Percentiles rank a stretch among this genome's conserved stretches.
phyloP scores from a whole-genome alignment of 1,140 invertebrate species.

The Adoxophyes honmai region DNA sequence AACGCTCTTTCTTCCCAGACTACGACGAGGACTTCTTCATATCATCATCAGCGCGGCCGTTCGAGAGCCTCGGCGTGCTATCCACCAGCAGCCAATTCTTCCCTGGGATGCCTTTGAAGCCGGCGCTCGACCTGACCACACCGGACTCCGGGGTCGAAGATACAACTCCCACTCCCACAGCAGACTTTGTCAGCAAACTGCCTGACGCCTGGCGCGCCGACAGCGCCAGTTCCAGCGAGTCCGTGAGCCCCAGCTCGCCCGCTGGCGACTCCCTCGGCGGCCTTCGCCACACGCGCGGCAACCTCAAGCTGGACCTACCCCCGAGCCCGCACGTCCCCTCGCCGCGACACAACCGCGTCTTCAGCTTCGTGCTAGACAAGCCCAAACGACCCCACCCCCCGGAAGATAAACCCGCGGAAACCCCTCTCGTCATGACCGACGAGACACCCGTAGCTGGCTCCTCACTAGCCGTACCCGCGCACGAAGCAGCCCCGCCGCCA shows the following conservation, averaged over 20 bases:
- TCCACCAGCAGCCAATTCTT: conserved; percentile 84
- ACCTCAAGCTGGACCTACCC: conserved; percentile 83
- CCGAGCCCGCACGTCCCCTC: conserved; percentile 71
- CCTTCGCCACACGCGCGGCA: conserved; percentile 84
- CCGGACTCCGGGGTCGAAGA: conserved; percentile 80
- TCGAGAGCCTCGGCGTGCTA: conserved; percentile 79
- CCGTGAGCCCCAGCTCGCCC: conserved; percentile 60
- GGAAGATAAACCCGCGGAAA: conserved; percentile 23
- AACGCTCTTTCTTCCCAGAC: conserved; percentile 33
- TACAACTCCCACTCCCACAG: conserved; percentile 65
- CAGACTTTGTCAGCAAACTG: conserved; percentile 45
- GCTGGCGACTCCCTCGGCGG: conserved; percentile 79
- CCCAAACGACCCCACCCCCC: conserved; percentile 34
- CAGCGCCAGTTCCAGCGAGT: conserved; percentile 63
- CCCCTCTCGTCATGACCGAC: conserved; percentile 52
- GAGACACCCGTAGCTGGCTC: conserved; percentile 44
- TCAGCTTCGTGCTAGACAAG: conserved; percentile 62
- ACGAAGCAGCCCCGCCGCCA: conserved; percentile 31
- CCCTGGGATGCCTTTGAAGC: conserved; percentile 77
- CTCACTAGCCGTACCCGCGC: conserved; percentile 32
- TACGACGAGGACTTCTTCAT: conserved; percentile 84
- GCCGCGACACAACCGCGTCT: conserved; percentile 55
- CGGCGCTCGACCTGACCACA: conserved; percentile 69
- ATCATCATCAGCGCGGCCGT: conserved; percentile 83
- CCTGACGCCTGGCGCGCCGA: conserved; percentile 40